Base-by-base conservation (phyloP, 53 echinoderm and acorn worm genomes). In the Pentamera pediparva region DNA sequence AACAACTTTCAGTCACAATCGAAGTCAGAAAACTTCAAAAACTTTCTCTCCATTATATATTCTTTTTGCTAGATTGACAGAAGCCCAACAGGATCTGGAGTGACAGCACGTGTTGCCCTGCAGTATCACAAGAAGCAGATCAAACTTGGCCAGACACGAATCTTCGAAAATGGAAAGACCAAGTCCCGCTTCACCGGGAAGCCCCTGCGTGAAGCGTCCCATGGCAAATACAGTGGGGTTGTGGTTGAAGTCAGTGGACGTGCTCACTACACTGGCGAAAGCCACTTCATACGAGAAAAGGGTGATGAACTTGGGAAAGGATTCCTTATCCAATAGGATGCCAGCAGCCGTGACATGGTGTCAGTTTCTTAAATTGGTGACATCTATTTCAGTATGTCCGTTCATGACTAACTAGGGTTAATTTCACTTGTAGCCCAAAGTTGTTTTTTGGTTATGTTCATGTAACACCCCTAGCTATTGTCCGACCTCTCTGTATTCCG, bases 81-180 rank as follows among this genome's bases (percentile, higher is more conserved):
- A 59, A 71, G 79, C 40, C 90, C 95, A 11, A 75, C 75, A 24
- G 95, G 95, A 30, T 94, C 95, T 6, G 95, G 95, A 4, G 82
- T 72, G 20, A 90, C 90, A n/a, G 95, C 90, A 22, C 87, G 84
- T 35, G 65, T 90, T 24, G 95, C 95, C 19, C 74, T 90, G 0
- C 95, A 94, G 56, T 59, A 87, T 45, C 82, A 87, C 59, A 87
- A 85, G 65, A 82, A 85, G 29, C 80, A 80, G 41, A 79, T 94
- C 29, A 65, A 61, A 4, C 62, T 94, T 2, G 63, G 75, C 28
- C 87, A 94, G 56, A 79, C 30, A 35, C 78, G 95, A 26, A 6
- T 33, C 39, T 94, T 90, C 74, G 55, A 85, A 52, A 87, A 77
- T 65, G 76, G 87, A 7, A 25, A 52, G 37, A 87, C 51, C 13